These are phyloP conservation scores for Microcebus jonahi DNA, from an alignment of 2,113 vertebrate species.

Conservation along the genomic window DNA sequence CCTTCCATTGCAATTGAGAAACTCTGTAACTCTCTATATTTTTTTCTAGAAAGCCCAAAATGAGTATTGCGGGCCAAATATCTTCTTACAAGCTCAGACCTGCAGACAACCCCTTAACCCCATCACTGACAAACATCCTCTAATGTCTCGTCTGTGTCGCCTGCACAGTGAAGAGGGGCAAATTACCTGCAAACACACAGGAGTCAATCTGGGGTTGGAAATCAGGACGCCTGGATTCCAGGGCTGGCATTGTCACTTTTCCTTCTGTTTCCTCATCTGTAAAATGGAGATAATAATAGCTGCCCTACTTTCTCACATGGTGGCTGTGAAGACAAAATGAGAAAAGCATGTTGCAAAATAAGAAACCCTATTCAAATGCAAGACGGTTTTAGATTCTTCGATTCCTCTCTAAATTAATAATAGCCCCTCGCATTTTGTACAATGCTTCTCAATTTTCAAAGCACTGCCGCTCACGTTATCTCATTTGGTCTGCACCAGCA, in stretches of 20 bases:
- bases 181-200: not conserved
- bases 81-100: not conserved
- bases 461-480: not conserved
- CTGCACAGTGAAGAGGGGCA: no score
- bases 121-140: not conserved
- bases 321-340: constrained; percentile 65
- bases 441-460: not conserved
- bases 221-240: not conserved
- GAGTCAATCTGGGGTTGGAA: not conserved
- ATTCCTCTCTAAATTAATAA: constrained; percentile 68
- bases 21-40: not conserved
- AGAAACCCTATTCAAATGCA: constrained; percentile 67
- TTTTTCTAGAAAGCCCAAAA: not conserved
- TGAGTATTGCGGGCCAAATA: not conserved
- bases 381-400: constrained; percentile 58
- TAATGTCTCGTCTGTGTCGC: not conserved
- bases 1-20: not conserved
- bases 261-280: constrained; percentile 71
- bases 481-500: not conserved
- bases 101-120: not conserved
- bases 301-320: constrained; percentile 65
- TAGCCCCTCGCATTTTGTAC: constrained; percentile 28
- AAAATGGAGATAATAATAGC: constrained; percentile 74
- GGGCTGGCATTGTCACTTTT: not conserved
- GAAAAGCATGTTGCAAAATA: constrained; percentile 62